Evolutionary conservation across 2,113 vertebrate species (phyloP), one percentile per base, ranked within the genome.

Genomic region (Oncorhynchus masou): DNA sequence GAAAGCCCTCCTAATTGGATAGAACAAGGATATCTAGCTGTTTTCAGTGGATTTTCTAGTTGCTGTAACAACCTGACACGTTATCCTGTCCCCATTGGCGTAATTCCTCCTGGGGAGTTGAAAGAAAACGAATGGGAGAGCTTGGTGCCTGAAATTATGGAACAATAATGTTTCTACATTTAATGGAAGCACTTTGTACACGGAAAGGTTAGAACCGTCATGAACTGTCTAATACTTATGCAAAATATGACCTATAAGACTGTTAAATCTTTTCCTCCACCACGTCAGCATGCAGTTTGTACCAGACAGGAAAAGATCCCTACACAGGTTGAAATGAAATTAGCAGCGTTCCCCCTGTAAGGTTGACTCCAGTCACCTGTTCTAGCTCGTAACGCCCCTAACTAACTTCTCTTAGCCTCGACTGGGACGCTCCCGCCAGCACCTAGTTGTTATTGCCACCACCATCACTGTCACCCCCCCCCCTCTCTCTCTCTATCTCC

Each of bases 211-310:
- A 91, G 76, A 82, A 81, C 88, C 86, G 83, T 91, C 85, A 89
- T 86, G 83, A 79, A 70, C 82, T 81, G 80, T 87, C 89, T 90
- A 81, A 91, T 91, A 85, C 79, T 81, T 90, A 92, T 93, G 92
- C 90, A 90, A 91, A 92, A 86, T 86, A 73, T 93, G 90, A 93
- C 91, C 92, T 91, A 90, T 90, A 86, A 88, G 90, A 79, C 83
- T 88, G 85, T 80, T 83, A 80, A 83, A 77, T 89, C 77, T 88
- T 87, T 91, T 89, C 39, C 68, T 89, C 20, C 68, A 5, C 68
- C 74, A 25, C 79, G 85, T 91, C 90, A 87, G 89, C 88, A 81
- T 69, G 82, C 76, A 31, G 82, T 86, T 86, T 88, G 77, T 62
- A 78, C 79, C 60, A 79, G 45, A 31, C 69, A 25, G 48, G 57